phyloP scores from a whole-genome alignment of 2,113 vertebrate genomes.

The Neogobius melanostomus region DNA sequence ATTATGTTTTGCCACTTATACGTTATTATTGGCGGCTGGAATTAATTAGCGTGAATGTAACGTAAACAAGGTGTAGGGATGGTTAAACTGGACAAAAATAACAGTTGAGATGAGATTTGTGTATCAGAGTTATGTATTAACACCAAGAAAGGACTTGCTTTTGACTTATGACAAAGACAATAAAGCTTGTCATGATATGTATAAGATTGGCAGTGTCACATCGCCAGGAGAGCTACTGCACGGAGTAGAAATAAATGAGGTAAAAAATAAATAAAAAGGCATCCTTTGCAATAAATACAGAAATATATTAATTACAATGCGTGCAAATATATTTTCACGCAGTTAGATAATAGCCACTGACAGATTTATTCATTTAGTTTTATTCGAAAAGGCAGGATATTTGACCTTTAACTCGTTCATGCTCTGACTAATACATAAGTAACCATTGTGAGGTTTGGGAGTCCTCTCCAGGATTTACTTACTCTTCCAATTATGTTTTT shows the following conservation, averaged over 20 bases:
- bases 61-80: conserved; percentile 27
- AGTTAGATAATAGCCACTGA: no score
- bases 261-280: not conserved
- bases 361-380: no score
- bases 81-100: not conserved
- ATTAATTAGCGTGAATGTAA: conserved; percentile 57
- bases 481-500: no score
- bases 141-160: not conserved
- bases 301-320: no score
- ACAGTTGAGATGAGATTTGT: conserved; percentile 7
- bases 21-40: conserved; percentile 59
- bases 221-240: not conserved
- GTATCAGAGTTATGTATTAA: not conserved
- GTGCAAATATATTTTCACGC: no score
- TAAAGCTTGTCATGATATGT: conserved; percentile 23
- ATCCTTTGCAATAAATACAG: not conserved
- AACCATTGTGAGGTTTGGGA: no score
- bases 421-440: no score
- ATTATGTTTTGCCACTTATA: conserved; percentile 65
- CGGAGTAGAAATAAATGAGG: not conserved
- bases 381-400: no score
- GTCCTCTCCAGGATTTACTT: no score
- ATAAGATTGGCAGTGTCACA: conserved; percentile 4
- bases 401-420: no score
- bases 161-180: conserved; percentile 18